Evolutionary conservation across 2,113 vertebrate genomes (phyloP).

Genomic region (Lethenteron camtschaticum): DNA sequence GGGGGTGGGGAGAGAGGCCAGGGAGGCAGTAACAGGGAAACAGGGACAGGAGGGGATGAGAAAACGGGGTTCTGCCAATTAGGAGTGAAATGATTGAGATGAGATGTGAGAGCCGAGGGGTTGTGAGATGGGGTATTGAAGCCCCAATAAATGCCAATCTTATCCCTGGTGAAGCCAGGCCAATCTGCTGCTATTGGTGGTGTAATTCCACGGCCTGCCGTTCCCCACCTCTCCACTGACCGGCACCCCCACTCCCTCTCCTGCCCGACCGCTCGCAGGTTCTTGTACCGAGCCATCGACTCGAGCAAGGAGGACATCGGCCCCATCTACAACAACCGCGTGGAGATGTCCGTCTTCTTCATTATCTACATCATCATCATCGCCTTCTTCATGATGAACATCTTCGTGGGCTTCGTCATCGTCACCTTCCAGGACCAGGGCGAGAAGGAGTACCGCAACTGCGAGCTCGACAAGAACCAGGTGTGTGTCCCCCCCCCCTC

Average conservation of each 20-base stretch:
- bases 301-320: background rate
- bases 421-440: constrained; percentile 4
- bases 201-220: too few species aligned
- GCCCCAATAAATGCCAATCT: too few species aligned
- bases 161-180: too few species aligned
- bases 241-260: background rate
- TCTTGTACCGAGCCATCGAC: constrained; percentile 4
- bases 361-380: constrained; percentile 5
- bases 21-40: too few species aligned
- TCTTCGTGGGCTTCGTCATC: constrained; percentile 5
- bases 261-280: background rate
- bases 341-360: constrained; percentile 1
- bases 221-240: too few species aligned
- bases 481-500: background rate
- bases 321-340: constrained; percentile 1
- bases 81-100: too few species aligned
- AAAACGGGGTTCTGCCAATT: too few species aligned
- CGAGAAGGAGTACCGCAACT: constrained; percentile 2
- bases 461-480: constrained; percentile 4
- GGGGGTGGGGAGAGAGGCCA: too few species aligned
- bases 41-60: too few species aligned
- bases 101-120: too few species aligned
- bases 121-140: too few species aligned
- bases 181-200: too few species aligned
- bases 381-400: constrained; percentile 5